Conservation (phyloP, 2,113 vertebrate species). For the Phylloscopus trochiloides region DNA sequence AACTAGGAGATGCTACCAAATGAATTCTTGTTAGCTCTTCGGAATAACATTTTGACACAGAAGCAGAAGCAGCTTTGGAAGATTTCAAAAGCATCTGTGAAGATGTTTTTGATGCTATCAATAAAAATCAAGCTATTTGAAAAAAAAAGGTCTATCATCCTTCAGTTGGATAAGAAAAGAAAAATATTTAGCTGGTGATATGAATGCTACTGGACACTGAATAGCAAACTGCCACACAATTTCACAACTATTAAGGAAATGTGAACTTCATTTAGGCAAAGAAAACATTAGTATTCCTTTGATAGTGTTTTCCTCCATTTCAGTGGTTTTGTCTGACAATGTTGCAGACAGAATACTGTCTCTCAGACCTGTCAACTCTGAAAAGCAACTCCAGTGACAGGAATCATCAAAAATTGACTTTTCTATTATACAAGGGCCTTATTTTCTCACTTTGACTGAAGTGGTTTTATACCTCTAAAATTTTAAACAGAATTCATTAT, state of each 20-base stretch:
- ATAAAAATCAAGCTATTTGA: not conserved
- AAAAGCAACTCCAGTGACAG: not conserved
- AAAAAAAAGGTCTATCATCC: not conserved
- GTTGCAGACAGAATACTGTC: not conserved
- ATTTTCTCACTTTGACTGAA: slow-evolving; percentile 3
- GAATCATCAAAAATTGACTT: not conserved
- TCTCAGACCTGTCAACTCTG: not conserved
- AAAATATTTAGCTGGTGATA: not conserved
- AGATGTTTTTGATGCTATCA: not conserved
- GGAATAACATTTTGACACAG: not conserved
- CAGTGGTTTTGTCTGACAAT: not conserved
- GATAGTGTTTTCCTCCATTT: not conserved
- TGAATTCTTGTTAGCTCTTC: not conserved
- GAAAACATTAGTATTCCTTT: slow-evolving; percentile 1
- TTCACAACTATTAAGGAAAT: not conserved
- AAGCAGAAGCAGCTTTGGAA: not conserved
- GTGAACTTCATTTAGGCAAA: not conserved
- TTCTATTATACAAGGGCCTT: not conserved
- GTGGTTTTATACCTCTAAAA: not conserved
- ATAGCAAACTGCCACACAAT: not conserved
- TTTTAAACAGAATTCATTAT: not conserved
- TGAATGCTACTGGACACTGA: not conserved
- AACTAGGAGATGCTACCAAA: not conserved
- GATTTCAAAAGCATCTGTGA: not conserved
- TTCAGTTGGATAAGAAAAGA: not conserved